Conservation (phyloP, 2,888 invertebrate genomes). For the Nysson spinosus region DNA sequence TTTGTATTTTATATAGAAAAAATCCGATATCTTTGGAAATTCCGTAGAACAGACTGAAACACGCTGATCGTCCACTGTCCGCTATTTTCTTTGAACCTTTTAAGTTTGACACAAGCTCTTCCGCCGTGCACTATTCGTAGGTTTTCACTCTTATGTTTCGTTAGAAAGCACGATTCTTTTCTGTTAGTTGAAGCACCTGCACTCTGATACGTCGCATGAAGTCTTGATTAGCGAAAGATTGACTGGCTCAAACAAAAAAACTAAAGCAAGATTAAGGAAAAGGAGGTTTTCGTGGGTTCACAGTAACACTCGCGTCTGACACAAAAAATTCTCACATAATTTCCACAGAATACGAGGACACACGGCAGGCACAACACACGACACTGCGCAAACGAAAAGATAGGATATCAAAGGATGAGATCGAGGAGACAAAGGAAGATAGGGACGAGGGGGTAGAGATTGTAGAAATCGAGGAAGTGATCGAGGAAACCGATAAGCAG, state of each 20-base stretch:
- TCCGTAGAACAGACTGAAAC: slow-evolving; percentile 25
- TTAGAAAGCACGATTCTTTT: slow-evolving; percentile 64
- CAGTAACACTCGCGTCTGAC: slow-evolving; percentile 61
- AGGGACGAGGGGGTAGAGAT: slow-evolving; percentile 73
- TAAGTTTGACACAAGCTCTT: slow-evolving; percentile 35
- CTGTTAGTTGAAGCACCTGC: slow-evolving; percentile 52
- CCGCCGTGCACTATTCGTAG: slow-evolving; percentile 44
- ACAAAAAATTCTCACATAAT: slow-evolving; percentile 75
- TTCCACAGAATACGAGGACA: slow-evolving; percentile 78
- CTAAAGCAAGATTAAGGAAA: slow-evolving; percentile 25
- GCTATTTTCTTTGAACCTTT: slow-evolving; percentile 43
- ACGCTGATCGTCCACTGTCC: slow-evolving; percentile 53
- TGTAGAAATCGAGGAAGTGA: slow-evolving; percentile 66
- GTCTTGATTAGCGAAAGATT: slow-evolving; percentile 45
- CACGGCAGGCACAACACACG: slow-evolving; percentile 76
- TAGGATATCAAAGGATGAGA: slow-evolving; percentile 70
- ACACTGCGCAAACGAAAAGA: slow-evolving; percentile 75
- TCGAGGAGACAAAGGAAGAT: slow-evolving; percentile 69
- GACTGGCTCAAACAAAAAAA: slow-evolving; percentile 8
- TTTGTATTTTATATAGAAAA: neutral
- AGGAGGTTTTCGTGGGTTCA: slow-evolving; percentile 22
- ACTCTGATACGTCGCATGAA: slow-evolving; percentile 64
- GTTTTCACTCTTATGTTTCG: slow-evolving; percentile 48
- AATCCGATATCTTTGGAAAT: slow-evolving; percentile 48
- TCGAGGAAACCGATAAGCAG: slow-evolving; percentile 47